Evolutionary conservation across 1,140 invertebrate species (phyloP).

Genomic region (Leptinotarsa defecta): DNA sequence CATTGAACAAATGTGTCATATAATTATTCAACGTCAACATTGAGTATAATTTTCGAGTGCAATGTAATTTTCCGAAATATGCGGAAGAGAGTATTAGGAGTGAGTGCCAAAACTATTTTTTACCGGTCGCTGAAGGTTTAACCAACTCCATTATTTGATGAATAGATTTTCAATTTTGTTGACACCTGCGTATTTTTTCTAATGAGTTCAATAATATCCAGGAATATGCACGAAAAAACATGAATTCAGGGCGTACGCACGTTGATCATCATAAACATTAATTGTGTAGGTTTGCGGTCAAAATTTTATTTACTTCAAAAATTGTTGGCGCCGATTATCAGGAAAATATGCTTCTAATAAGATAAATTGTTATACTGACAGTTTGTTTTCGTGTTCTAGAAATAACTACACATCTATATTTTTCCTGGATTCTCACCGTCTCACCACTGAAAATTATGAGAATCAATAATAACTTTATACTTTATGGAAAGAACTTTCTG

Average conservation of each 20-base stretch:
- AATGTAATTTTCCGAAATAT: background rate
- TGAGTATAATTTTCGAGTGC: background rate
- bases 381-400: conserved; percentile 5
- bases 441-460: too few species aligned
- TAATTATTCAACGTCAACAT: background rate
- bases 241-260: background rate
- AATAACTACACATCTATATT: background rate
- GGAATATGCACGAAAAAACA: too few species aligned
- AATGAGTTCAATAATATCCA: too few species aligned
- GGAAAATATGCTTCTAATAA: background rate
- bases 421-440: too few species aligned
- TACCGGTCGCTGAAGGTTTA: background rate
- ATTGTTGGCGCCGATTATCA: background rate
- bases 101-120: background rate
- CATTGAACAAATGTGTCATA: background rate
- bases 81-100: background rate
- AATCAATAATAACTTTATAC: too few species aligned
- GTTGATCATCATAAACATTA: background rate
- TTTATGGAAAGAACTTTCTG: too few species aligned
- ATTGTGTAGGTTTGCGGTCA: background rate
- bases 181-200: too few species aligned
- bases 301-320: background rate
- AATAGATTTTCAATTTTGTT: too few species aligned
- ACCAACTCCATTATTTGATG: too few species aligned
- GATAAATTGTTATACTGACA: background rate